Percentiles rank a stretch among this genome's conserved stretches.
phyloP scores from a whole-genome alignment of 1,140 invertebrate genomes.

The Zaprionus ornatus region DNA sequence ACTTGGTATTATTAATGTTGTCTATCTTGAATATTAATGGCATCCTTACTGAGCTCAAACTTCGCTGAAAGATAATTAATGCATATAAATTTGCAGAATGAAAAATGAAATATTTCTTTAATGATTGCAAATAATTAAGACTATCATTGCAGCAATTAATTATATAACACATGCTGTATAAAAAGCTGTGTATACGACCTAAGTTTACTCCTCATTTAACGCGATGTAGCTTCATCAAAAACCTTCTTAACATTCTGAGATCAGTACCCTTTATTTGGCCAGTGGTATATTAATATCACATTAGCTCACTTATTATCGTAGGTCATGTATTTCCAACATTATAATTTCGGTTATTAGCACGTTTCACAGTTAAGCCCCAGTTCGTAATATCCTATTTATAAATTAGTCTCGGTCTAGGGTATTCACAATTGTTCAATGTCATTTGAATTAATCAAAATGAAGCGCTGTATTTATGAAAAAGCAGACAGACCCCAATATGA shows the following conservation, averaged over 20 bases:
- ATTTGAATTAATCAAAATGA: conserved; percentile 30
- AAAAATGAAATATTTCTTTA: conserved; percentile 17
- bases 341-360: not conserved
- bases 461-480: conserved; percentile 38
- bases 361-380: not conserved
- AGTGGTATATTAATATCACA: not conserved
- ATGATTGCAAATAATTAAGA: conserved; percentile 5
- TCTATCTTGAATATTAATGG: not conserved
- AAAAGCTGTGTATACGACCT: not conserved
- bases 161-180: conserved; percentile 37
- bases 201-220: not conserved
- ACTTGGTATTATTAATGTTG: not conserved
- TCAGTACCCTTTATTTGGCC: no score
- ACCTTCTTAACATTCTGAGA: no score
- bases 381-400: not conserved
- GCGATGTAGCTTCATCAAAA: not conserved
- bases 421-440: conserved; percentile 55
- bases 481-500: conserved; percentile 25
- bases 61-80: conserved; percentile 13
- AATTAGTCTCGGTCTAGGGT: conserved; percentile 6
- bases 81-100: not conserved
- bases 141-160: conserved; percentile 67
- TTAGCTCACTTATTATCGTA: no score
- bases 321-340: not conserved
- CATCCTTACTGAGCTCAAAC: not conserved